A percentile compares a stretch with the other conserved stretches of the same genome.
These are phyloP conservation scores for Microctonus brassicae DNA, from an alignment of 2,888 invertebrate genomes.

Conservation along the genomic window DNA sequence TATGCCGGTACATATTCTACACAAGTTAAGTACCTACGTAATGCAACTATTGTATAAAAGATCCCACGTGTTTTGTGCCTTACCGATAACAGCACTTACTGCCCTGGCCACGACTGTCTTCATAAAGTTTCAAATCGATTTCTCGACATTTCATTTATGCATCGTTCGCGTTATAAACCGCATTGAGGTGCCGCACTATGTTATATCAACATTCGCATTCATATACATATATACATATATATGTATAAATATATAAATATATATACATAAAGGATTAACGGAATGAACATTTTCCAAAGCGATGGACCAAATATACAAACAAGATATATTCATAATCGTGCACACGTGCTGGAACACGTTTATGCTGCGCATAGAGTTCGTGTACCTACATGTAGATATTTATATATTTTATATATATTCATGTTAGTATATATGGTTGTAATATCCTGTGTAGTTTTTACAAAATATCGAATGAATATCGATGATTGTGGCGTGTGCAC, in stretches of 20 bases:
- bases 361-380: not conserved
- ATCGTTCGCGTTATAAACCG: too few species aligned
- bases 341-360: not conserved
- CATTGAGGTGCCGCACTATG: slow-evolving; percentile 3
- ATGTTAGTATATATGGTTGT: too few species aligned
- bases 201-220: slow-evolving; percentile 31
- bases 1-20: slow-evolving; percentile 2
- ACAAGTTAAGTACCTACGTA: slow-evolving; percentile 22
- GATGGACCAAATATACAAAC: not conserved
- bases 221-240: too few species aligned
- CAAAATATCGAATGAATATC: slow-evolving; percentile 22
- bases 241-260: too few species aligned
- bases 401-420: too few species aligned
- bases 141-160: not conserved
- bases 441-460: too few species aligned
- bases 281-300: slow-evolving; percentile 30
- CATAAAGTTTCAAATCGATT: slow-evolving; percentile 33
- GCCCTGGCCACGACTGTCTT: slow-evolving; percentile 11
- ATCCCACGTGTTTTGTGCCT: slow-evolving; percentile 20
- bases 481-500: slow-evolving; percentile 29
- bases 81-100: slow-evolving; percentile 33
- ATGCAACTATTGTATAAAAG: slow-evolving; percentile 25
- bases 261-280: slow-evolving; percentile 43
- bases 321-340: not conserved
- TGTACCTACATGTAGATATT: too few species aligned